Conservation (phyloP, 2,888 invertebrate genomes). For the Eilema griseolum region DNA sequence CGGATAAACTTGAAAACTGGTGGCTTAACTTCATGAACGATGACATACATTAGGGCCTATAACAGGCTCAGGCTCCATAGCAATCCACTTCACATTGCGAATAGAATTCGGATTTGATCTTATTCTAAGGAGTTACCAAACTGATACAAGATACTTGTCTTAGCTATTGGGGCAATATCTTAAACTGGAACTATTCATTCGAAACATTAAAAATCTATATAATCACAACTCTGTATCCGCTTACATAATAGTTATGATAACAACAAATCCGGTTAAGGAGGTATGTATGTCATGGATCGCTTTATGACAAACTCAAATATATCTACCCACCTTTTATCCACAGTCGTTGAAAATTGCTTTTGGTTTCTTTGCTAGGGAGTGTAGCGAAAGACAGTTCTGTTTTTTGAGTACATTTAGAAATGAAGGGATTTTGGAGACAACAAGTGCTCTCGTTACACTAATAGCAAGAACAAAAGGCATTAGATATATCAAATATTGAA, state of each 20-base stretch:
- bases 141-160: not conserved
- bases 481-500: not conserved
- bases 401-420: not conserved
- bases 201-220: not conserved
- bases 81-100: not conserved
- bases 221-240: constrained; percentile 3
- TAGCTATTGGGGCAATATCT: not conserved
- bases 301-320: not conserved
- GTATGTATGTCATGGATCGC: constrained; percentile 22
- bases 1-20: no score
- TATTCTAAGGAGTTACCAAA: not conserved
- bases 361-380: not conserved
- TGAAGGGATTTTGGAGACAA: not conserved
- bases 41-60: no score
- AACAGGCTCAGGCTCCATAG: no score
- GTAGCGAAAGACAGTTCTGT: not conserved
- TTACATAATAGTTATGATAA: constrained; percentile 22
- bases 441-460: not conserved
- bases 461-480: not conserved
- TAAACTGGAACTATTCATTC: not conserved
- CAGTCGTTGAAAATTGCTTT: not conserved
- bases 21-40: no score
- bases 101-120: no score
- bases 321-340: not conserved
- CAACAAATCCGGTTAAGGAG: constrained; percentile 14